phyloP scores from a whole-genome alignment of 2,797 vertebrate genomes.

The Gadopsis bispinosus region DNA sequence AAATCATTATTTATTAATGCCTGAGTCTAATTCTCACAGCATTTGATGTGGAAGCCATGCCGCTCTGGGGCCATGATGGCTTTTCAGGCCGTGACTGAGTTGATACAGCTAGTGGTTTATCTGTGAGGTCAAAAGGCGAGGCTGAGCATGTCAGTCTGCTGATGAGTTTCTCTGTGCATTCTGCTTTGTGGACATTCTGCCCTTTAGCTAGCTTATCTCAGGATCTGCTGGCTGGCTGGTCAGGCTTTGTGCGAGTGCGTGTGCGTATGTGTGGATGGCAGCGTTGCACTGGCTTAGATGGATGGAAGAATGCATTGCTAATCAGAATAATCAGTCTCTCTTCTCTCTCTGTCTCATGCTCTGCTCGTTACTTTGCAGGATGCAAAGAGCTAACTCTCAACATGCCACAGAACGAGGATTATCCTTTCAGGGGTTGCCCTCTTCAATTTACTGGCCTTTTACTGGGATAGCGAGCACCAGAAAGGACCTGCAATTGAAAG shows the following conservation, averaged over 20 bases:
- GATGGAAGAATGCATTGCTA: conserved; percentile 60
- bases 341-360: conserved; percentile 46
- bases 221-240: conserved; percentile 60
- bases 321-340: conserved; percentile 71
- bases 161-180: conserved; percentile 64
- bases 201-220: conserved; percentile 67
- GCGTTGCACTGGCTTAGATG: conserved; percentile 40
- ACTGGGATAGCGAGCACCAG: conserved; percentile 51
- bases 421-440: conserved; percentile 65
- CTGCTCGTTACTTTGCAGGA: conserved; percentile 61
- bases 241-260: conserved; percentile 33
- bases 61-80: conserved; percentile 36
- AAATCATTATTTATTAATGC: conserved; percentile 71
- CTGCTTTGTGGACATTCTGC: conserved; percentile 62
- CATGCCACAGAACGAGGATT: conserved; percentile 66
- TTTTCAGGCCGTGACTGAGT: conserved; percentile 49
- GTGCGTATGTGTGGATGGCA: conserved; percentile 33
- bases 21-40: conserved; percentile 43
- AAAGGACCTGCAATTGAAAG: conserved; percentile 78
- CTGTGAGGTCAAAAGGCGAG: conserved; percentile 66
- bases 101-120: conserved; percentile 61
- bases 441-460: conserved; percentile 74
- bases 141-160: conserved; percentile 43
- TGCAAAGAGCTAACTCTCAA: conserved; percentile 67
- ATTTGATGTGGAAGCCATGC: conserved; percentile 51